phyloP scores from a whole-genome alignment of 2,113 vertebrate genomes.

The Natator depressus region DNA sequence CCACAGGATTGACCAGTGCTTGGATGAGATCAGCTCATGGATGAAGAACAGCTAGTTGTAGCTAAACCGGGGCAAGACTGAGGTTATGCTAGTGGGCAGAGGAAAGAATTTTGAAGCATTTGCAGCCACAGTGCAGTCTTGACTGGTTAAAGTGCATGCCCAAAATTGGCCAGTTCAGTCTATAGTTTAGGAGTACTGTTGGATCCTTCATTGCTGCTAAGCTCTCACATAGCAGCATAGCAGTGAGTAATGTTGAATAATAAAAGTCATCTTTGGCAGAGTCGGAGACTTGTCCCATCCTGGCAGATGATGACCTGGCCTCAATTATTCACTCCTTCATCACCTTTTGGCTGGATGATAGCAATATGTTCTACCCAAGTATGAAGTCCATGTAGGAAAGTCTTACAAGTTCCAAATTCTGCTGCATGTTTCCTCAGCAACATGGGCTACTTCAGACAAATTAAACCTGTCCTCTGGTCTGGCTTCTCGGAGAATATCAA shows the following conservation, averaged over 20 bases:
- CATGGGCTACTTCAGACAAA: background rate
- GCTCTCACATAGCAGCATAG: background rate
- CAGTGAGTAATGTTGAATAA: background rate
- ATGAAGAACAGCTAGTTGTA: background rate
- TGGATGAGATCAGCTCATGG: background rate
- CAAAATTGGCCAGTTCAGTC: background rate
- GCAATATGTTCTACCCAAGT: background rate
- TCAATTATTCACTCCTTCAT: background rate
- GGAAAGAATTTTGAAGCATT: background rate
- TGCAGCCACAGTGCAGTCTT: background rate
- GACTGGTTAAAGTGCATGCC: background rate
- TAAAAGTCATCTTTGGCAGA: background rate
- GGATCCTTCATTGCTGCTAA: background rate
- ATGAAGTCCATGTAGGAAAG: background rate
- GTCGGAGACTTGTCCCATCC: background rate
- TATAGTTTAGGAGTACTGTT: background rate
- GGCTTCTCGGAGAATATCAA: background rate
- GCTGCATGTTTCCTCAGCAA: background rate
- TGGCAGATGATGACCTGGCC: background rate
- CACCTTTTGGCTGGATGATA: background rate
- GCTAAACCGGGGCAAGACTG: fast-evolving
- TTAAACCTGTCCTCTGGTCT: background rate
- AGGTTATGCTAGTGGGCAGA: background rate
- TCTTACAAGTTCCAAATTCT: background rate
- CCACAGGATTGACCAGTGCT: background rate